Evolutionary conservation across 2,888 invertebrate genomes (phyloP).

Genomic region (Drosophila robusta): DNA sequence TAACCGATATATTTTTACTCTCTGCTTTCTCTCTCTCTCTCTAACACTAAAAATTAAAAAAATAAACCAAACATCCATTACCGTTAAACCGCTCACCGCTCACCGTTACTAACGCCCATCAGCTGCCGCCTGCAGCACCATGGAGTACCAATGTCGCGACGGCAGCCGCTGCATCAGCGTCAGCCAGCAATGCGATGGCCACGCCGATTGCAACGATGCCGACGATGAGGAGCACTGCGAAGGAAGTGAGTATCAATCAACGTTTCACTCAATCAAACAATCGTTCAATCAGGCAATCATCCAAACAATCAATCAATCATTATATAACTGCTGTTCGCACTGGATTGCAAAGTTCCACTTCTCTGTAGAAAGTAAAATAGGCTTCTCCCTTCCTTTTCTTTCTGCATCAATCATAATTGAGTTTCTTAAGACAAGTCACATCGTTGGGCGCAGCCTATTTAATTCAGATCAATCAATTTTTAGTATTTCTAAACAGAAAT

Average conservation of each 20-base stretch:
- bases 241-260: constrained; percentile 81
- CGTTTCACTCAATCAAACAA: constrained; percentile 4
- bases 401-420: too few species aligned
- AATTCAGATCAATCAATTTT: too few species aligned
- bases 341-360: neutral
- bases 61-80: constrained; percentile 26
- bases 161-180: constrained; percentile 82
- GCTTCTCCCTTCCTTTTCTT: too few species aligned
- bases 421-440: too few species aligned
- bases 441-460: too few species aligned
- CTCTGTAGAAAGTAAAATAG: too few species aligned
- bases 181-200: constrained; percentile 83
- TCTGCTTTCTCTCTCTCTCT: constrained; percentile 38
- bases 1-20: constrained; percentile 39
- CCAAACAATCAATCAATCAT: neutral
- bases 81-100: constrained; percentile 24
- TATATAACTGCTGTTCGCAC: neutral
- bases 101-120: constrained; percentile 54
- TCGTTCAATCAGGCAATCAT: constrained; percentile 6
- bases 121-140: constrained; percentile 83
- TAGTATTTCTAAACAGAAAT: too few species aligned
- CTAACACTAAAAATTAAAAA: constrained; percentile 36
- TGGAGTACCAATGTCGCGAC: constrained; percentile 83
- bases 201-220: constrained; percentile 81
- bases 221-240: constrained; percentile 85